A percentile compares a stretch with the other conserved stretches of the same genome.
Conservation (phyloP, 2,113 vertebrate genomes). For the Vombatus ursinus region DNA sequence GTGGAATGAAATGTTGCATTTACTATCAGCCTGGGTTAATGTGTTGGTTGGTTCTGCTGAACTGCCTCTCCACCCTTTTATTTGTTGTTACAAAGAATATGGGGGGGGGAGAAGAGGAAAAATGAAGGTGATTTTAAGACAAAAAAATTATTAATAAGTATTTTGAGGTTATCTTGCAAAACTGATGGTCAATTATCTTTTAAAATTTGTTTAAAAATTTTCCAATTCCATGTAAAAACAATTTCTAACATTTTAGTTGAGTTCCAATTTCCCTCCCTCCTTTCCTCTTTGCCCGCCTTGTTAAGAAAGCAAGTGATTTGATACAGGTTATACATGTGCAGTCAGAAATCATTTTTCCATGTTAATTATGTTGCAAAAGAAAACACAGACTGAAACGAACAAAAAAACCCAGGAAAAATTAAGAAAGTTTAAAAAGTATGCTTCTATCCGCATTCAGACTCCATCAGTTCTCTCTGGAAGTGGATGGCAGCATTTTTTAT, state of each 20-base stretch:
- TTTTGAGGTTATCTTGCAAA: background rate
- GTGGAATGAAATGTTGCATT: background rate
- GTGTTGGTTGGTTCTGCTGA: background rate
- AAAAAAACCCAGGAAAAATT: no score
- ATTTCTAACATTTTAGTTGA: background rate
- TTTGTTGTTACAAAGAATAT: background rate
- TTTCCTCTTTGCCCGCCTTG: no score
- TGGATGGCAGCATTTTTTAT: no score
- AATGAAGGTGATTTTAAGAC: background rate
- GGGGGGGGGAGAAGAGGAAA: no score
- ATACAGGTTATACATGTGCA: background rate
- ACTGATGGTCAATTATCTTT: background rate
- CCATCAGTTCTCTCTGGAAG: background rate
- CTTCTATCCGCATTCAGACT: background rate
- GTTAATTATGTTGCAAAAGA: no score
- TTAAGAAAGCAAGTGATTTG: background rate
- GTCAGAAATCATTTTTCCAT: background rate
- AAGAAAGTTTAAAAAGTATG: no score
- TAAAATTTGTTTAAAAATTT: background rate
- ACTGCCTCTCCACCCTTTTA: background rate
- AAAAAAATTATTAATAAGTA: background rate
- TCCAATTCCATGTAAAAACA: background rate
- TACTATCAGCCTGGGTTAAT: background rate
- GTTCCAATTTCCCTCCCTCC: background rate
- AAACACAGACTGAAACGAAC: no score